Percentiles rank a stretch among this genome's conserved stretches.
Evolutionary conservation across 2,113 vertebrate genomes (phyloP).

Genomic region (Neolamprologus cancellatus): DNA sequence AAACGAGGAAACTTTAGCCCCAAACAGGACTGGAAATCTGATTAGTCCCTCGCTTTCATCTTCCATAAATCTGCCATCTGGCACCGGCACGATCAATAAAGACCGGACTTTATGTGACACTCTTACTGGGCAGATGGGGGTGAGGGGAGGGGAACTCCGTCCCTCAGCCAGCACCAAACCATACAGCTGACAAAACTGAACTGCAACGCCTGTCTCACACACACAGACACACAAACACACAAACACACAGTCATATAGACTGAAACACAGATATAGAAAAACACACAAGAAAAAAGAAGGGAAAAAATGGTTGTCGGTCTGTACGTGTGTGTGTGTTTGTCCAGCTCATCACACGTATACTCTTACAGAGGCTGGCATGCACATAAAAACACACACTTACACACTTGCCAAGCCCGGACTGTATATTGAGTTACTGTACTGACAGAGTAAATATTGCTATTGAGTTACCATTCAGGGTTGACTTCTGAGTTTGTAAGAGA

Average conservation of each 20-base stretch:
- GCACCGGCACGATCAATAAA: slow-evolving; percentile 67
- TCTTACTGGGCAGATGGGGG: slow-evolving; percentile 48
- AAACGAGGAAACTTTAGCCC: slow-evolving; percentile 64
- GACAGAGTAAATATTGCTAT: slow-evolving; percentile 53
- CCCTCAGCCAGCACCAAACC: background rate
- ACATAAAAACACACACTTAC: background rate
- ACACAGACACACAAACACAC: background rate
- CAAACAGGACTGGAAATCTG: slow-evolving; percentile 74
- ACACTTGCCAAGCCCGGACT: slow-evolving; percentile 4
- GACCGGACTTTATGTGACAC: slow-evolving; percentile 70
- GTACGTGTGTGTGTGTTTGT: background rate
- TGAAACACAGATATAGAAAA: background rate
- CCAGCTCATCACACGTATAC: background rate
- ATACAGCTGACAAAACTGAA: slow-evolving; percentile 21
- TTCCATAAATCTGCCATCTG: slow-evolving; percentile 75
- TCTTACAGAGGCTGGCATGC: background rate
- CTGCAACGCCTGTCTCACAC: background rate
- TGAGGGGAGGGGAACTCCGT: background rate
- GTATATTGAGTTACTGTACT: slow-evolving; percentile 51
- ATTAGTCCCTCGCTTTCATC: slow-evolving; percentile 72
- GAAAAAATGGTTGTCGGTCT: background rate
- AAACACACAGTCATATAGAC: background rate
- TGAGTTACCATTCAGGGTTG: slow-evolving; percentile 22
- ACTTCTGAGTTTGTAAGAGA: background rate
- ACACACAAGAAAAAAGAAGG: background rate